These are phyloP conservation scores for Xiphophorus maculatus DNA, from an alignment of 2,113 vertebrate genomes.

Conservation along the genomic window DNA sequence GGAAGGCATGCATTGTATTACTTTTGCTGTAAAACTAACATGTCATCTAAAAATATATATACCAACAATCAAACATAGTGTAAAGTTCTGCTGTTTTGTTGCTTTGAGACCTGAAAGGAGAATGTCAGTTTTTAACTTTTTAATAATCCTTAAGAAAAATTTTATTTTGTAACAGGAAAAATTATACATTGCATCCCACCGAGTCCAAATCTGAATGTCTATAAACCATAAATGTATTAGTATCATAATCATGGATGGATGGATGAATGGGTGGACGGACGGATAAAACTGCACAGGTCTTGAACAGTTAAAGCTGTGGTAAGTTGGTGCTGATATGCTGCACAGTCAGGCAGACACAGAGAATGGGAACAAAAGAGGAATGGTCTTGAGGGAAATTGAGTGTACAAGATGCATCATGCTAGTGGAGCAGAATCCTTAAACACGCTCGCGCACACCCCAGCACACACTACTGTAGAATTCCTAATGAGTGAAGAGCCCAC, in stretches of 20 bases:
- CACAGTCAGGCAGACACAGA: slow-evolving; percentile 23
- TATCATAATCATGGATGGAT: neutral
- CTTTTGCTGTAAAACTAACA: too few species aligned
- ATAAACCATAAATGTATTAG: neutral
- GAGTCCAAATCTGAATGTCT: neutral
- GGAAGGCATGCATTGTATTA: too few species aligned
- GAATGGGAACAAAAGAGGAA: slow-evolving; percentile 52
- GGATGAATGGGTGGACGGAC: neutral
- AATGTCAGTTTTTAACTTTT: too few species aligned
- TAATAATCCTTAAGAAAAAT: neutral
- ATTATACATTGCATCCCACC: neutral
- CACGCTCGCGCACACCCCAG: slow-evolving; percentile 12
- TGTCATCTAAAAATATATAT: too few species aligned
- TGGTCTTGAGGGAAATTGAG: slow-evolving; percentile 65
- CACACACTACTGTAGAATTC: slow-evolving; percentile 66
- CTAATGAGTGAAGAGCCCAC: slow-evolving; percentile 69
- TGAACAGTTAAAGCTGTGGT: slow-evolving; percentile 39
- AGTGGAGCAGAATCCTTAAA: slow-evolving; percentile 73
- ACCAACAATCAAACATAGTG: too few species aligned
- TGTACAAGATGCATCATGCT: slow-evolving; percentile 69
- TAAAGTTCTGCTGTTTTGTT: neutral
- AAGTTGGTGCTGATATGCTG: slow-evolving; percentile 47
- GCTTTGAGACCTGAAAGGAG: too few species aligned
- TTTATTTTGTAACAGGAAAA: neutral
- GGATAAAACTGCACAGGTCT: slow-evolving; percentile 35